Evolutionary conservation across 2,797 vertebrate species (phyloP).

Genomic region (Sebastes trivittatus): DNA sequence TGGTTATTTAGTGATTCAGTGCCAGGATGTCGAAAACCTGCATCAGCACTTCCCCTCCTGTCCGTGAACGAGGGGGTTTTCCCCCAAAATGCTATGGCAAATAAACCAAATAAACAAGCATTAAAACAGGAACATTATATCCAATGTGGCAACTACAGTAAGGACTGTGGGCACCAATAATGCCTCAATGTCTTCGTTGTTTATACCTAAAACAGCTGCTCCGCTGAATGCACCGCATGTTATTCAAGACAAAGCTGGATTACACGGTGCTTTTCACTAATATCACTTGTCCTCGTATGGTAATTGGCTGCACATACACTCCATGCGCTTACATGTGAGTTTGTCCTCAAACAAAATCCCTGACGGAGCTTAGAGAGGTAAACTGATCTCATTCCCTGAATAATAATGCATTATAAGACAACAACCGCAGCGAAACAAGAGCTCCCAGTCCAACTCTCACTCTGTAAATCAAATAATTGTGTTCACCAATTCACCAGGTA

Average conservation of each 20-base stretch:
- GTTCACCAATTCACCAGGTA: slow-evolving; percentile 32
- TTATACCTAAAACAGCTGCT: slow-evolving; percentile 78
- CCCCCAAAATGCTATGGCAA: slow-evolving; percentile 61
- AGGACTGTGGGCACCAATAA: slow-evolving; percentile 54
- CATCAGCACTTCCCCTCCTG: slow-evolving; percentile 63
- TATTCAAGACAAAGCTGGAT: slow-evolving; percentile 76
- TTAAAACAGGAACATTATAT: slow-evolving; percentile 72
- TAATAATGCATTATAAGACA: slow-evolving; percentile 64
- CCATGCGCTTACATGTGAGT: slow-evolving; percentile 71
- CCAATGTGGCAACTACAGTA: slow-evolving; percentile 50
- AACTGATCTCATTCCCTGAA: slow-evolving; percentile 64
- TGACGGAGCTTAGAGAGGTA: slow-evolving; percentile 60
- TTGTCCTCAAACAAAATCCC: slow-evolving; percentile 57
- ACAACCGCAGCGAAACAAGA: slow-evolving; percentile 70
- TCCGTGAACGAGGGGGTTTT: slow-evolving; percentile 65
- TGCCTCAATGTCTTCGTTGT: slow-evolving; percentile 57
- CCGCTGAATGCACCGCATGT: slow-evolving; percentile 49
- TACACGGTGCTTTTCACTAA: slow-evolving; percentile 69
- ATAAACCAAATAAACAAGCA: slow-evolving; percentile 68
- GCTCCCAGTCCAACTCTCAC: slow-evolving; percentile 66
- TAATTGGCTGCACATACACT: slow-evolving; percentile 67
- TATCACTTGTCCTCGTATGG: slow-evolving; percentile 73
- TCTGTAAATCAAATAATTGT: slow-evolving; percentile 62
- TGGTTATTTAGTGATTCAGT: slow-evolving; percentile 69
- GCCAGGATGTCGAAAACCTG: slow-evolving; percentile 60